These are phyloP conservation scores for Nothura maculosa DNA, from an alignment of 2,797 vertebrate genomes.

Conservation along the genomic window DNA sequence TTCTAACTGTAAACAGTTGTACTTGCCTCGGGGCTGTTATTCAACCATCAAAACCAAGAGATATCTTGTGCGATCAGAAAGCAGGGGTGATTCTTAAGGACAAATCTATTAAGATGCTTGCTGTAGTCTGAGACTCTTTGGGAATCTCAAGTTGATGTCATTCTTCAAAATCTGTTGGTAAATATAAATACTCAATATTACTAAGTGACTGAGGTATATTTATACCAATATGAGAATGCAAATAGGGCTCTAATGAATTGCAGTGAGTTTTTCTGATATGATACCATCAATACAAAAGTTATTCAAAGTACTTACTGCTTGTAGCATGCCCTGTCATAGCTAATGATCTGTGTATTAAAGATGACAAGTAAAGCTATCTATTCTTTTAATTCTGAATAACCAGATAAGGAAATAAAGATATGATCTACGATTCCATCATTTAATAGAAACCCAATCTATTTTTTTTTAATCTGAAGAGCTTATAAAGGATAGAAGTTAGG, in stretches of 20 bases:
- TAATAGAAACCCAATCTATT: not conserved
- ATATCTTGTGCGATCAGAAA: conserved; percentile 19
- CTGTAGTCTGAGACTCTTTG: not conserved
- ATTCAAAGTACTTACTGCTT: not conserved
- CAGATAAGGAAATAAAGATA: not conserved
- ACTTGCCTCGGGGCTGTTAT: conserved; percentile 55
- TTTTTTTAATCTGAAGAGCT: not conserved
- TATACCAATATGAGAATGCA: not conserved
- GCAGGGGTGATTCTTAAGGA: not conserved
- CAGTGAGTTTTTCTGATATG: not conserved
- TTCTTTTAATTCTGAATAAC: not conserved
- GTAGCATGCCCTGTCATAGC: not conserved
- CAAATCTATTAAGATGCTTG: not conserved
- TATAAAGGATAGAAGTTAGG: not conserved
- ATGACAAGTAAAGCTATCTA: not conserved
- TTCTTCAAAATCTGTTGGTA: not conserved
- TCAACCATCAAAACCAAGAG: conserved; percentile 46
- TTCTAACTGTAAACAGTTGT: conserved; percentile 59
- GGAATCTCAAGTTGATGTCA: not conserved
- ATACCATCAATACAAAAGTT: not conserved
- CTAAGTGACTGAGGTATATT: not conserved
- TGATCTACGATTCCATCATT: not conserved
- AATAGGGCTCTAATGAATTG: not conserved
- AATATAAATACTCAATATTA: not conserved
- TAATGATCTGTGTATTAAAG: not conserved